These are phyloP conservation scores for Agriopis leucophaearia DNA, from an alignment of 2,888 invertebrate genomes.

Conservation along the genomic window DNA sequence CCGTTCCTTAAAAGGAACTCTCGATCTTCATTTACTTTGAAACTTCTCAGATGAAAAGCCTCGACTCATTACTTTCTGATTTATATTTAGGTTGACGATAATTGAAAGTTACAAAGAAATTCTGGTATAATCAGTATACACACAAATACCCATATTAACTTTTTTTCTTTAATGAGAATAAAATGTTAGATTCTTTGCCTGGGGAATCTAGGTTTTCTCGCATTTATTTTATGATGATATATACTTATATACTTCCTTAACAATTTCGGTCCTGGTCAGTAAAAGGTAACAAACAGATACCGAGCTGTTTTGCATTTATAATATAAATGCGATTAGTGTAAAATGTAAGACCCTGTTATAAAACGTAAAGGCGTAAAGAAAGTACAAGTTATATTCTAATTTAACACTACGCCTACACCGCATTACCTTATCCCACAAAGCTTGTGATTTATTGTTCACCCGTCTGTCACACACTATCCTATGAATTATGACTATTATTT, in stretches of 20 bases:
- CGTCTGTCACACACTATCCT: conserved; percentile 12
- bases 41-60: conserved; percentile 13
- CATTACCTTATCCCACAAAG: conserved; percentile 37
- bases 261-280: too few relatives aligned
- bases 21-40: conserved; percentile 20
- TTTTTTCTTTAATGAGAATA: too few relatives aligned
- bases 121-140: background rate
- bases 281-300: too few relatives aligned
- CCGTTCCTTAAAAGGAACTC: conserved; percentile 7
- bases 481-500: conserved; percentile 34
- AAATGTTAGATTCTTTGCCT: background rate
- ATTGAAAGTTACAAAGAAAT: conserved; percentile 10
- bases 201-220: too few relatives aligned
- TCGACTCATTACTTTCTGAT: background rate
- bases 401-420: conserved; percentile 31
- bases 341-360: background rate
- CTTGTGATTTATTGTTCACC: conserved; percentile 35
- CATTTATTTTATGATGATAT: too few relatives aligned
- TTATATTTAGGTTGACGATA: conserved; percentile 23
- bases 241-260: too few relatives aligned
- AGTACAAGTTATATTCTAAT: conserved; percentile 33
- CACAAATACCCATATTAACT: too few relatives aligned
- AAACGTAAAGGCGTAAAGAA: background rate
- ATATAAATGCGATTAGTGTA: too few relatives aligned
- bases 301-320: too few relatives aligned